phyloP scores from a whole-genome alignment of 2,888 invertebrate genomes.

The Ochropleura plecta region DNA sequence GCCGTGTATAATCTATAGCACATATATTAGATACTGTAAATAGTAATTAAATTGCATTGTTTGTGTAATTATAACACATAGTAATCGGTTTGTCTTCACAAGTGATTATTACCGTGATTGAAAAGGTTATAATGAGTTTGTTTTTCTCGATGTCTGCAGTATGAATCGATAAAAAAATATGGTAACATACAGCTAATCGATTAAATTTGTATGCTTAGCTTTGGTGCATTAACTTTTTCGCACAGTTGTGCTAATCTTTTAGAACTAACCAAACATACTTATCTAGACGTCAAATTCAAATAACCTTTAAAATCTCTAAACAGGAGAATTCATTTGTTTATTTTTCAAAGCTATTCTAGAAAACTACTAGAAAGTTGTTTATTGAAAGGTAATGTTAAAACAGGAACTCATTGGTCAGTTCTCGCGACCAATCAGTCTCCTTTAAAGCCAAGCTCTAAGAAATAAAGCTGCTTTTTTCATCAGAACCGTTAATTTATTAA shows the following conservation, averaged over 20 bases:
- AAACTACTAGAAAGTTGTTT: neutral
- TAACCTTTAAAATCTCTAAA: neutral
- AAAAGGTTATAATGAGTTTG: slow-evolving; percentile 1
- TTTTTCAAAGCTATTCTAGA: neutral
- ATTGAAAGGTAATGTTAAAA: slow-evolving; percentile 6
- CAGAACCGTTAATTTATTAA: slow-evolving; percentile 32
- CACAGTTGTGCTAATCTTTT: slow-evolving; percentile 15
- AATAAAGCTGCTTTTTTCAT: slow-evolving; percentile 37
- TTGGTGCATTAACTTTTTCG: slow-evolving; percentile 13
- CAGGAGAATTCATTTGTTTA: slow-evolving; percentile 1
- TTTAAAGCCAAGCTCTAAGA: slow-evolving; percentile 13
- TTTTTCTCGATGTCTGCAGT: slow-evolving; percentile 14
- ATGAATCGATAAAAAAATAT: slow-evolving; percentile 6
- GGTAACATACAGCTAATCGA: neutral
- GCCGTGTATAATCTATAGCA: slow-evolving; percentile 43
- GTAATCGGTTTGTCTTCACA: slow-evolving; percentile 12
- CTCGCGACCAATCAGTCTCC: slow-evolving; percentile 15
- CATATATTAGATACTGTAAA: slow-evolving; percentile 32
- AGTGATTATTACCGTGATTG: neutral
- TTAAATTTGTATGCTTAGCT: neutral
- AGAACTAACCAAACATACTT: neutral
- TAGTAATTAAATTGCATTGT: slow-evolving; percentile 43
- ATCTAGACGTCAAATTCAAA: neutral
- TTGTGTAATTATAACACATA: slow-evolving; percentile 23
- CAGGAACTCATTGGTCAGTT: slow-evolving; percentile 3